Percentiles rank a stretch among this genome's conserved stretches.
These are phyloP conservation scores for Cecidostiba fungosa DNA, from an alignment of 2,888 invertebrate genomes.

Conservation along the genomic window DNA sequence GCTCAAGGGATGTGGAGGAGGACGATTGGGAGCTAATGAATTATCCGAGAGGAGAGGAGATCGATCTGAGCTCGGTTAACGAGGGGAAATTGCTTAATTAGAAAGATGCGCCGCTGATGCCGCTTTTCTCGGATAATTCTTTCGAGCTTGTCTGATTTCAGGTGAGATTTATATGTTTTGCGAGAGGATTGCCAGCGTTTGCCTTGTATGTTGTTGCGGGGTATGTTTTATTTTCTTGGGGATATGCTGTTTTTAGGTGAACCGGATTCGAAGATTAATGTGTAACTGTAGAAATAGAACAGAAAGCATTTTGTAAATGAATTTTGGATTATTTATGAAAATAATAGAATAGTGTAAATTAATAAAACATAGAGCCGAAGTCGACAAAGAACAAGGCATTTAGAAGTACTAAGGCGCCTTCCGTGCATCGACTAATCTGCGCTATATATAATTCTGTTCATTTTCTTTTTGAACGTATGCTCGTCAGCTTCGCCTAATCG, in stretches of 20 bases:
- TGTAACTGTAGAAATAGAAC: not conserved
- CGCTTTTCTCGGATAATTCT: not conserved
- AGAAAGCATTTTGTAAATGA: not conserved
- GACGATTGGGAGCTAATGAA: conserved; percentile 27
- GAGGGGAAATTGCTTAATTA: conserved; percentile 49
- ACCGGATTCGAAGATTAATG: not conserved
- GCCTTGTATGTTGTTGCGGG: not conserved
- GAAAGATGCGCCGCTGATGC: not conserved
- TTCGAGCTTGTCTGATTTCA: not conserved
- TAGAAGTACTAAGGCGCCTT: not conserved
- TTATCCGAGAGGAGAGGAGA: not conserved
- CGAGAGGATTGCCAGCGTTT: too few species aligned
- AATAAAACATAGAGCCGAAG: too few species aligned
- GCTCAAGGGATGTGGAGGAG: not conserved
- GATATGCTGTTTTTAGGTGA: not conserved
- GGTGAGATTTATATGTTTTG: not conserved
- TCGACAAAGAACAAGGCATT: not conserved
- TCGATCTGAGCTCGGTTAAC: conserved; percentile 25
- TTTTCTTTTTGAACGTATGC: conserved; percentile 50
- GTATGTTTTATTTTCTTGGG: not conserved
- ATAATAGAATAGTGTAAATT: too few species aligned
- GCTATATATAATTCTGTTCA: too few species aligned
- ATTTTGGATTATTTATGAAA: too few species aligned
- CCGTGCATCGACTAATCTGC: not conserved
- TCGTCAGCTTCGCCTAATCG: conserved; percentile 63